Base-by-base conservation (phyloP, 2,888 invertebrate genomes). In the Mamestra brassicae region DNA sequence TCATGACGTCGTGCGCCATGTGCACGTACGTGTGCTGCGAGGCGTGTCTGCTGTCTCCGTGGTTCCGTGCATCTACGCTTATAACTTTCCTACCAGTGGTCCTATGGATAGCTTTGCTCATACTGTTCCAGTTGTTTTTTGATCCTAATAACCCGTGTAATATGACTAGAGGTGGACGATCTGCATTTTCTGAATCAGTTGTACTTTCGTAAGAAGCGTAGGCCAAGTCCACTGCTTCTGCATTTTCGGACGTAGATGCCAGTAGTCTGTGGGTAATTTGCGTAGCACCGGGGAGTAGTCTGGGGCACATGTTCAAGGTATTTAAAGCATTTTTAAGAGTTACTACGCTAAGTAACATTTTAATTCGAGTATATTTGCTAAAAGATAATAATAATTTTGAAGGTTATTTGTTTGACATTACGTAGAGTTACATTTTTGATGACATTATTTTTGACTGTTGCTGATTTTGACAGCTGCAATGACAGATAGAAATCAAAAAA, bases 81-180 rank as follows among this genome's bases (percentile, higher is more conserved):
- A 98, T 97, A 13, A 99, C 98, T 96, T 97, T 97, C 86, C 97
- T 97, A 26, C 97, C 97, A 3, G 97, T 98, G 71, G 97, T 97
- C 83, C 97, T 97, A 87, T 97, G 97, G 69, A 98, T 97, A 0
- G 97, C 97, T 93, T 98, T 99, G 71, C 98, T 98, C 87, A 99
- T 96, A 83, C 98, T 98, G 88, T 98, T 98, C 99, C 99, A 99
- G 93, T 99, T 99, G 88, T 97, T 98, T 93, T 99, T 99, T 0
- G 98, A 98, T 1, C 99, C 99, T 89, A 99, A 97, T 57, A 99
- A 95, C 0, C 99, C 99, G 92, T 99, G 99, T 93, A 98, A 97
- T 84, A 99, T 98, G 6, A 99, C 94, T 66, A 99, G 92, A n/a
- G 99, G 98, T 0, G 97, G 94, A 57, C 89, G 88, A 3, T 89